Evolutionary conservation across 2,797 vertebrate genomes (phyloP), one percentile per base, ranked within the genome.

Genomic region (Xenentodon cancila): DNA sequence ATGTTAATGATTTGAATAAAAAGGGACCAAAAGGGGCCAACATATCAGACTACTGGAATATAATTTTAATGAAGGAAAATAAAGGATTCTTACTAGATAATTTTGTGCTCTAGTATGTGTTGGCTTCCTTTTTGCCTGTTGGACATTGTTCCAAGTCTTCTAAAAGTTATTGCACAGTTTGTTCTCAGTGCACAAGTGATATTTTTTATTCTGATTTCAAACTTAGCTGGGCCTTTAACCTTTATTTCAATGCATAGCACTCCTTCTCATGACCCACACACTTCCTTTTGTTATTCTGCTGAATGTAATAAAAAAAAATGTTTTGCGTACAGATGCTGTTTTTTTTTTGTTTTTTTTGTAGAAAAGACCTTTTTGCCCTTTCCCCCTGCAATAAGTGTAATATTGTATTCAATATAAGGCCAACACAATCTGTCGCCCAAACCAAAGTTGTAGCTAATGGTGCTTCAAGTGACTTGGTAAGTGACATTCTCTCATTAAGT

Each of bases 401-500:
- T 25, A 47, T 16, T 27, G 9, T 53, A 9, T 62, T 45, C 57
- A 57, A 46, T 63, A 53, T 17, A 43, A 59, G 53, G 47, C 59
- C 22, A 68, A 61, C 55, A 49, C 72, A 47, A 45, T 68, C 64
- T 77, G 68, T 47, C 43, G 47, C 75, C 68, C 77, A 68, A 50
- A 54, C 40, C 40, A 53, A 20, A 50, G 32, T 21, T 56, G 25
- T 42, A 73, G 77, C 73, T 78, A 76, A 80, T 77, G 68, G 71
- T 50, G 25, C 58, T 45, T 45, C 2, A n/a, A 45, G 18, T 45
- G 13, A 45, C 4, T 32, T 59, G 64, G 59, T 84, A 84, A 78
- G 68, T 67, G 67, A 73, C 72, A 73, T 77, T 86, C 77, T 73
- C 59, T 86, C 71, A 84, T 83, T 83, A 80, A 73, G 68, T 37